A percentile compares a stretch with the other conserved stretches of the same genome.
phyloP scores from a whole-genome alignment of 2,113 vertebrate species.

The Ctenodactylus gundi region DNA sequence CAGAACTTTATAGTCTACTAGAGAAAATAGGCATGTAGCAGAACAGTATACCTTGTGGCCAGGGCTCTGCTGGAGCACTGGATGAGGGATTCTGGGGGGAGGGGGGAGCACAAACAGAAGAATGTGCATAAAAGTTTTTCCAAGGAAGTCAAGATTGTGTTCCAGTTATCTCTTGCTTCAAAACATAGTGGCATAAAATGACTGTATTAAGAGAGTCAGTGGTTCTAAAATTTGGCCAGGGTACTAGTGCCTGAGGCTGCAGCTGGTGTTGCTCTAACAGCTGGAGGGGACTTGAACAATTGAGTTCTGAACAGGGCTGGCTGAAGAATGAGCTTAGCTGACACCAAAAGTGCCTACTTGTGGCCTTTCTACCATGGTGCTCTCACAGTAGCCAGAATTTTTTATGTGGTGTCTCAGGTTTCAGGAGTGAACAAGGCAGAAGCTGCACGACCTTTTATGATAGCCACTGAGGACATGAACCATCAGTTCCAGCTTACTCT shows the following conservation, averaged over 20 bases:
- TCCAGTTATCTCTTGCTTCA: neutral
- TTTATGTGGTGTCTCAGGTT: neutral
- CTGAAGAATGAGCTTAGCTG: neutral
- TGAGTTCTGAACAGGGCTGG: neutral
- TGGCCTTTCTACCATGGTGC: neutral
- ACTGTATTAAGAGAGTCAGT: no score
- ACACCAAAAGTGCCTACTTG: no score
- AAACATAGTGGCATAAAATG: neutral
- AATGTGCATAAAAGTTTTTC: neutral
- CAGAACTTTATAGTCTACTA: neutral
- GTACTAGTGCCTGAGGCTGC: no score
- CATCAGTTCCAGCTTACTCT: neutral
- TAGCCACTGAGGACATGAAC: neutral
- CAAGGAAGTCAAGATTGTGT: neutral
- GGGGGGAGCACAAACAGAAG: no score
- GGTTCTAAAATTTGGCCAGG: neutral
- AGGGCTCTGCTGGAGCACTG: neutral
- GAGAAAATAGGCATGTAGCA: neutral
- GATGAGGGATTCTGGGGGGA: accelerated
- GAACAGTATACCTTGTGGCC: neutral
- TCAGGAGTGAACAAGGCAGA: neutral
- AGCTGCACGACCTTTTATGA: neutral
- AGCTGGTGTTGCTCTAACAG: neutral
- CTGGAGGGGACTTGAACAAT: neutral
- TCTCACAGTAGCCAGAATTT: neutral